Conservation (phyloP, 2,113 vertebrate species). For the Pithys albifrons region DNA sequence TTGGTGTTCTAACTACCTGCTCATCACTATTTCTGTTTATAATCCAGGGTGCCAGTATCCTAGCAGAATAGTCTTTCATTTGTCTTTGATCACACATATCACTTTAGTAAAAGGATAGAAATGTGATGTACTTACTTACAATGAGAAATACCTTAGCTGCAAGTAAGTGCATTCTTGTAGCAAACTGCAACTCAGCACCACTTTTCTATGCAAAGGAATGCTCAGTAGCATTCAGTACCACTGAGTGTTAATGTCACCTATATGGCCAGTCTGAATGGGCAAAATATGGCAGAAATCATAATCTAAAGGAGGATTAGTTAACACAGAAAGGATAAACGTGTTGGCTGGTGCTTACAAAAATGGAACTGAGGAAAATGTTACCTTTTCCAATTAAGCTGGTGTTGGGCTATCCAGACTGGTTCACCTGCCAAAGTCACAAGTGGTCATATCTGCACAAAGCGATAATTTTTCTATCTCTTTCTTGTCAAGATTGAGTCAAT, state of each 20-base stretch:
- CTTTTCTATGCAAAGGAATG: not conserved
- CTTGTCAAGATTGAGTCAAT: slow-evolving; percentile 55
- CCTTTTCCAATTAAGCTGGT: not conserved
- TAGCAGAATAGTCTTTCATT: not conserved
- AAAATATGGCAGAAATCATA: not conserved
- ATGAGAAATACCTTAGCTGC: not conserved
- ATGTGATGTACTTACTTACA: not conserved
- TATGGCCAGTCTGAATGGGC: not conserved
- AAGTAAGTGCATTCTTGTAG: accelerated
- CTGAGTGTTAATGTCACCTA: not conserved
- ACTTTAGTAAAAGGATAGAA: not conserved
- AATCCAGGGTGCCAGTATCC: not conserved
- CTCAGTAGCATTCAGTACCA: not conserved
- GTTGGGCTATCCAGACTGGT: not conserved
- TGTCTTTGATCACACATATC: not conserved
- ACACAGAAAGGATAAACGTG: not conserved
- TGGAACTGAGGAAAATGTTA: not conserved
- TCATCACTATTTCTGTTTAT: not conserved
- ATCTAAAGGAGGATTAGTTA: not conserved
- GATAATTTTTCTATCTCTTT: slow-evolving; percentile 34
- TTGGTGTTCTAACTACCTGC: not conserved
- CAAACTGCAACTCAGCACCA: not conserved
- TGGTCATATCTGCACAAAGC: slow-evolving; percentile 24
- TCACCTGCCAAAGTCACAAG: slow-evolving; percentile 19
- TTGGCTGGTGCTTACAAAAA: not conserved